Conservation (phyloP, 1,140 invertebrate species). For the Hylaeus volcanicus region DNA sequence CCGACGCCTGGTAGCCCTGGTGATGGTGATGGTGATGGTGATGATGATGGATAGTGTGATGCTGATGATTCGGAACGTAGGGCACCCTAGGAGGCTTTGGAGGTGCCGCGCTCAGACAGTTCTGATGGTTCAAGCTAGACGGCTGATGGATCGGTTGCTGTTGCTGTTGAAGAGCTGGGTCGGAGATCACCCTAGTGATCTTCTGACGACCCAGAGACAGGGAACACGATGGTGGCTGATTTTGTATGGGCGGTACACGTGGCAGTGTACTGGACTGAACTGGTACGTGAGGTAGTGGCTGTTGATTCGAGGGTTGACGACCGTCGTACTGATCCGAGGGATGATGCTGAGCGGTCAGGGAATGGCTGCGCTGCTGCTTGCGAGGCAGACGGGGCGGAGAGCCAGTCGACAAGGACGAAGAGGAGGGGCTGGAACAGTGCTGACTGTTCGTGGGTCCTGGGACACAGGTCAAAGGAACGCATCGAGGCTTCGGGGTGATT, state of each 20-base stretch:
- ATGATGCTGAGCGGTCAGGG: conserved; percentile 72
- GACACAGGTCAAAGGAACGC: conserved; percentile 71
- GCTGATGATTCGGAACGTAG: conserved; percentile 70
- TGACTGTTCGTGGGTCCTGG: conserved; percentile 53
- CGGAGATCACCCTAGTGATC: conserved; percentile 76
- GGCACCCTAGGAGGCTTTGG: conserved; percentile 87
- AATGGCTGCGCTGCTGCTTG: conserved; percentile 77
- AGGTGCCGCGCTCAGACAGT: conserved; percentile 80
- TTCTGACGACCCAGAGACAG: conserved; percentile 77
- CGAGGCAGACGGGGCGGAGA: conserved; percentile 73
- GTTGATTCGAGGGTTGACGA: conserved; percentile 51
- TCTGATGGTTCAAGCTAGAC: conserved; percentile 64
- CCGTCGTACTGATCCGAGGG: conserved; percentile 56
- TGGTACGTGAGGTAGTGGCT: conserved; percentile 44
- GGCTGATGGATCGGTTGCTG: conserved; percentile 64
- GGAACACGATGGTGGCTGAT: conserved; percentile 73
- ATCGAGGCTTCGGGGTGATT: conserved; percentile 75
- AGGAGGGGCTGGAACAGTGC: conserved; percentile 73
- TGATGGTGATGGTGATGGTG: conserved; percentile 72
- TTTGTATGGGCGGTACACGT: conserved; percentile 72
- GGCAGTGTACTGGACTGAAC: conserved; percentile 75
- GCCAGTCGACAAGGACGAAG: conserved; percentile 71
- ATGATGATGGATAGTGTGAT: conserved; percentile 66
- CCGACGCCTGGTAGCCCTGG: conserved; percentile 87
- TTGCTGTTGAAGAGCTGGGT: conserved; percentile 73